phyloP scores from a whole-genome alignment of 2,888 invertebrate species.

The Podabrus alpinus region DNA sequence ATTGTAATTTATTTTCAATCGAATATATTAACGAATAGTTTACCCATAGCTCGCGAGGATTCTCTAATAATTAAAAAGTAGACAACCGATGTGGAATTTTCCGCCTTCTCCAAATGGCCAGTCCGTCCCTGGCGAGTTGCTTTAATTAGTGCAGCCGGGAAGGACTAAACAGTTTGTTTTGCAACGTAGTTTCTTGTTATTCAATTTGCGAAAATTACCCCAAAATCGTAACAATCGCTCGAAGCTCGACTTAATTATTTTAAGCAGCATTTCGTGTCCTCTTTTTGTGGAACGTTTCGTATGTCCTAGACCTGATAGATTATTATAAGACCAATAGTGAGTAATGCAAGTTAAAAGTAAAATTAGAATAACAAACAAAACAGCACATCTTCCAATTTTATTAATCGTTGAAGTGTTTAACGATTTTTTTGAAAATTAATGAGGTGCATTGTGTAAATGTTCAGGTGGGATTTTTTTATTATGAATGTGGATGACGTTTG shows the following conservation, averaged over 20 bases:
- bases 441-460: constrained; percentile 4
- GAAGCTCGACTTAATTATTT: background rate
- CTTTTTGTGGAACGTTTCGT: background rate
- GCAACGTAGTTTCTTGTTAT: background rate
- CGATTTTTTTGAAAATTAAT: background rate
- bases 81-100: no score
- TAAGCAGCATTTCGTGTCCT: background rate
- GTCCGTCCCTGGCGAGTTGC: background rate
- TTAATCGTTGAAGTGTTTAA: background rate
- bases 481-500: constrained; percentile 8
- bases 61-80: no score
- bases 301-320: constrained; percentile 10
- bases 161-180: background rate
- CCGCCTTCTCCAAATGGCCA: no score
- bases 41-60: no score
- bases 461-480: constrained; percentile 10
- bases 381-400: background rate
- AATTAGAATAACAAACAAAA: background rate
- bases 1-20: no score
- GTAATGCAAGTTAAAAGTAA: constrained; percentile 7
- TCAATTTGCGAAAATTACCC: background rate
- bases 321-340: constrained; percentile 2
- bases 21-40: no score
- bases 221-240: background rate
- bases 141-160: background rate